Base-by-base conservation (phyloP, 1,140 invertebrate genomes). In the Pomacea maculata region DNA sequence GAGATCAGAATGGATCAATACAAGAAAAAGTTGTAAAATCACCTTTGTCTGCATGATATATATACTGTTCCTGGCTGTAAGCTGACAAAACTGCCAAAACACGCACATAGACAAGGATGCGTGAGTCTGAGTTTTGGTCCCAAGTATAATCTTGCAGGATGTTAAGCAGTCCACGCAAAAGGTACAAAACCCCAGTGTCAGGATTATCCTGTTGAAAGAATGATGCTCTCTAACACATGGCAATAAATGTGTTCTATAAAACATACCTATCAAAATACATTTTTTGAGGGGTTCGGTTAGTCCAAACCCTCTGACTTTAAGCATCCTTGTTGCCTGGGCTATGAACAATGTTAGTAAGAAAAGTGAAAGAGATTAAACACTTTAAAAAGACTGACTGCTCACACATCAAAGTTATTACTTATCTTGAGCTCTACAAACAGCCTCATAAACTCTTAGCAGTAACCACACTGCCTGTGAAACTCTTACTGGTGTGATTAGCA, bases 11-110 rank as follows among this genome's bases (percentile, higher is more conserved):
- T 15, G 34, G 52, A 34, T 12, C 29, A 34, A 52, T 11, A 19
- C 10, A 74, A 15, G 52, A 25, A 6, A 29, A 54, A 34, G n/a
- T 45, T 45, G 34, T 45, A 72, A 52, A 54, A 57, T 34, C 92
- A 96, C 96, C 94, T 94, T 95, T 94, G 81, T 95, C 94, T 78
- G 97, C 93, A 86, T 96, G 95, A 90, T 97, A 97, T 2, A 94
- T 93, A 92, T 96, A 97, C 73, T 89, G 92, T 86, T 96, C 95
- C 89, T 96, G 95, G 29, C 93, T 93, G 86, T 94, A 93, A 19
- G 94, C 93, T 67, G 94, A 94, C 10, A 97, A 91, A 80, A 96
- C 92, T 87, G 96, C 94, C 6, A 98, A 89, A 9, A 95, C 94
- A 85, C 94, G 93, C 4, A 96, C 88, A 77, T 91, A 95, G 52